These are phyloP conservation scores for Pimephales promelas DNA, from an alignment of 2,113 vertebrate species.

Conservation along the genomic window DNA sequence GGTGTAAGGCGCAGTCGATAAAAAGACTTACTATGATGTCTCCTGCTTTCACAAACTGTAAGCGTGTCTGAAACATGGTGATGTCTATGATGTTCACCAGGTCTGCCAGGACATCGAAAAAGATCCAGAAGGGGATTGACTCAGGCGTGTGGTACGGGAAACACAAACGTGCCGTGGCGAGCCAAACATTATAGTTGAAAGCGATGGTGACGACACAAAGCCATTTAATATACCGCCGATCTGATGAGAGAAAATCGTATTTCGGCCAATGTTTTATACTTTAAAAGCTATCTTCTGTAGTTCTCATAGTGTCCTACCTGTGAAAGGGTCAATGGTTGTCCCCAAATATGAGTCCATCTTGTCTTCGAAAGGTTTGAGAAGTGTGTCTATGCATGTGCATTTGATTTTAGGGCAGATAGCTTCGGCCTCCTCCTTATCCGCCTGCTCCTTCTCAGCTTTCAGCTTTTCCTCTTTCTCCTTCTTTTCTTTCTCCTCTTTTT, in stretches of 20 bases:
- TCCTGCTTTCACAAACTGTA: conserved; percentile 85
- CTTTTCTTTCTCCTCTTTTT: conserved; percentile 73
- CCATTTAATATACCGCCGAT: conserved; percentile 84
- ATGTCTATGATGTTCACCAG: conserved; percentile 81
- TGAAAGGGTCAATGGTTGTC: conserved; percentile 82
- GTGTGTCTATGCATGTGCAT: conserved; percentile 61
- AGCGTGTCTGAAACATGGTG: conserved; percentile 83
- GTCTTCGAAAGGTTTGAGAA: conserved; percentile 72
- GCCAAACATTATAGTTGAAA: conserved; percentile 90
- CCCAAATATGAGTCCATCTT: conserved; percentile 65
- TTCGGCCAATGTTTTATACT: not conserved
- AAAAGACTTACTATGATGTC: conserved; percentile 84
- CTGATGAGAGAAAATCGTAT: conserved; percentile 64
- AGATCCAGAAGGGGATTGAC: conserved; percentile 74
- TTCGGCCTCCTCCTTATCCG: conserved; percentile 54
- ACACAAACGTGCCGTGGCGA: conserved; percentile 78
- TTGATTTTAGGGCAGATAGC: conserved; percentile 54
- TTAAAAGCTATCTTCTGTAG: not conserved
- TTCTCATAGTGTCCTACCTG: conserved; percentile 73
- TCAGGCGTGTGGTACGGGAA: conserved; percentile 81
- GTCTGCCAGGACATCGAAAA: conserved; percentile 77
- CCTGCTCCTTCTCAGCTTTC: conserved; percentile 67
- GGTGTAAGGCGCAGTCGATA: not conserved
- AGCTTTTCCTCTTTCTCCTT: conserved; percentile 51
- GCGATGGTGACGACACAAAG: conserved; percentile 78